Conservation (phyloP, 2,797 vertebrate genomes). For the Enteromius radiatus region DNA sequence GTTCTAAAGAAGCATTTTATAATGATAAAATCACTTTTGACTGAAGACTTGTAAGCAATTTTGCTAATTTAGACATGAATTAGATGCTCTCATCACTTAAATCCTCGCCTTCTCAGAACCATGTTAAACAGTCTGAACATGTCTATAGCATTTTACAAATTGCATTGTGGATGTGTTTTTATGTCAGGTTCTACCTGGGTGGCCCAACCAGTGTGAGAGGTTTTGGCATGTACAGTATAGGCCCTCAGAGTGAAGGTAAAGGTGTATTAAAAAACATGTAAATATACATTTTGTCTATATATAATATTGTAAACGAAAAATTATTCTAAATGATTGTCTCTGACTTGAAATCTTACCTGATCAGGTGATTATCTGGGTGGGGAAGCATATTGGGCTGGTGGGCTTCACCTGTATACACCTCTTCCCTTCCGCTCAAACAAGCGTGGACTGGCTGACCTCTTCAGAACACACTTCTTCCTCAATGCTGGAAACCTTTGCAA, state of each 20-base stretch:
- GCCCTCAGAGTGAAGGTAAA: constrained; percentile 95
- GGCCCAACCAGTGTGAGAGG: constrained; percentile 95
- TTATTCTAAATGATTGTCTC: neutral
- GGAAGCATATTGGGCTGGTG: constrained; percentile 87
- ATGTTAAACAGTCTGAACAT: neutral
- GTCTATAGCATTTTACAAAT: neutral
- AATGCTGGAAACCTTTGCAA: constrained; percentile 91
- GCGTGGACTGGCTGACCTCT: constrained; percentile 87
- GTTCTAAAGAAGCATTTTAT: constrained; percentile 4
- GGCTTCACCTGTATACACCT: constrained; percentile 86
- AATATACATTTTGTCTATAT: neutral
- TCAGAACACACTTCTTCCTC: constrained; percentile 89
- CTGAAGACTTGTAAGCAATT: neutral
- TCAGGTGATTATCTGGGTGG: constrained; percentile 88
- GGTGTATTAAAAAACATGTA: neutral
- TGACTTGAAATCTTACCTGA: constrained; percentile 1
- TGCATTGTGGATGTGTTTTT: neutral
- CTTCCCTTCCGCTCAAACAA: constrained; percentile 85
- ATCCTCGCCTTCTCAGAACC: too few relatives aligned
- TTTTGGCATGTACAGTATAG: constrained; percentile 98
- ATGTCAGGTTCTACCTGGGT: constrained; percentile 91
- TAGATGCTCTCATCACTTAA: neutral
- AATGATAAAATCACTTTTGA: too few relatives aligned
- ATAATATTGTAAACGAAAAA: neutral
- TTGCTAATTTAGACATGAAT: neutral